A percentile compares a stretch with the other conserved stretches of the same genome.
Conservation (phyloP, 2,888 invertebrate genomes). For the Artemia sinica region DNA sequence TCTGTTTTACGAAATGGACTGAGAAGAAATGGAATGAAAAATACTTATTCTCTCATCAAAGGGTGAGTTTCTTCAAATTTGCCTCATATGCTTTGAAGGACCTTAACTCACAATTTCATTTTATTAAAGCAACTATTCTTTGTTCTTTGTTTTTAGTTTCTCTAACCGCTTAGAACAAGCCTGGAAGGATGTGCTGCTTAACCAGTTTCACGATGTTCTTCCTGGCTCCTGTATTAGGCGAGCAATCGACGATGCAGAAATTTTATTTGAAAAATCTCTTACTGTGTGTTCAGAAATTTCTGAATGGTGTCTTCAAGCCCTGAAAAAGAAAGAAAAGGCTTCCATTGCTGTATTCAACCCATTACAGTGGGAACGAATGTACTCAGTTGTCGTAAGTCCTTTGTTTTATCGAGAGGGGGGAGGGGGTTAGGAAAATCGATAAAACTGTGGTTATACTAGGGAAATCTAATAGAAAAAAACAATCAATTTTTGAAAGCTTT, state of each 20-base stretch:
- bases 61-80: no score
- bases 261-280: slow-evolving; percentile 26
- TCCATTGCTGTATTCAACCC: slow-evolving; percentile 16
- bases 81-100: no score
- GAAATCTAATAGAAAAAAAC: no score
- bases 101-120: no score
- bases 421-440: no score
- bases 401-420: no score
- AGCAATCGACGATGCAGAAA: slow-evolving; percentile 31
- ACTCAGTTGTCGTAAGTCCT: neutral
- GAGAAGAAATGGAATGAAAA: no score
- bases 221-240: slow-evolving; percentile 36
- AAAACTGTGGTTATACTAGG: no score
- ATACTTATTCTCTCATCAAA: no score
- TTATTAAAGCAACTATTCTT: no score
- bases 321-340: slow-evolving; percentile 12
- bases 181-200: slow-evolving; percentile 36
- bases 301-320: slow-evolving; percentile 17
- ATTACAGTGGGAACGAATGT: neutral
- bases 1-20: no score
- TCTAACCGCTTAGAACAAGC: slow-evolving; percentile 25
- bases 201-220: slow-evolving; percentile 39
- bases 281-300: slow-evolving; percentile 17
- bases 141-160: neutral
- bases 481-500: no score